Percentiles rank a stretch among this genome's conserved stretches.
phyloP scores from a whole-genome alignment of 2,888 invertebrate species.

The Zygogramma bicolorata region DNA sequence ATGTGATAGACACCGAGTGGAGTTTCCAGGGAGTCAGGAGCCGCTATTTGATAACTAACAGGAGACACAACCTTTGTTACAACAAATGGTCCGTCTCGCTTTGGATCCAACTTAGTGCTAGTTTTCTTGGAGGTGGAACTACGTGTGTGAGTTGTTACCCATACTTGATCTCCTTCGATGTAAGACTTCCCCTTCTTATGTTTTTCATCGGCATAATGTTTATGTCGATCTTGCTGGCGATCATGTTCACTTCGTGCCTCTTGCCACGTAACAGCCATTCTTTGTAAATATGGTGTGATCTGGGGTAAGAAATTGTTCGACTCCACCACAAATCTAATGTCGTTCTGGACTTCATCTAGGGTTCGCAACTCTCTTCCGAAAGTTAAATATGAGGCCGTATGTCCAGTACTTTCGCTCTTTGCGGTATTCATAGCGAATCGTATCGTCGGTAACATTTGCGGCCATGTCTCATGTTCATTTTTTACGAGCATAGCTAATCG shows the following conservation, averaged over 20 bases:
- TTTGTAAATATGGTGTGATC: constrained; percentile 14
- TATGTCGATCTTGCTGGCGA: constrained; percentile 8
- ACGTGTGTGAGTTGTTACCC: no score
- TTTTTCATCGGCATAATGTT: constrained; percentile 9
- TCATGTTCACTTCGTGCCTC: constrained; percentile 2
- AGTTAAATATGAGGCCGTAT: no score
- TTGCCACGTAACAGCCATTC: not conserved
- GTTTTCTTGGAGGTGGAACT: not conserved
- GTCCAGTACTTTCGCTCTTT: no score
- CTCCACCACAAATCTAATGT: not conserved
- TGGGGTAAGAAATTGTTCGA: not conserved
- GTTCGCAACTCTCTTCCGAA: no score
- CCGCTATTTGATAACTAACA: no score
- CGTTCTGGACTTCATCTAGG: constrained; percentile 1
- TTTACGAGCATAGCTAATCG: not conserved
- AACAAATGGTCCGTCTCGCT: no score
- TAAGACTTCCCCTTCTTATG: constrained; percentile 1
- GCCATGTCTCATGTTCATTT: constrained; percentile 54
- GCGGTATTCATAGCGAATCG: no score
- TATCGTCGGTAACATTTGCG: no score
- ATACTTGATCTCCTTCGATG: constrained; percentile 7
- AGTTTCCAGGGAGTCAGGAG: constrained; percentile 17
- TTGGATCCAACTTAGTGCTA: not conserved
- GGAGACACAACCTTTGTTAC: constrained; percentile 2
- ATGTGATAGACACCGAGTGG: constrained; percentile 23